These are phyloP conservation scores for Brenthis ino DNA, from an alignment of 2,888 invertebrate genomes.

Conservation along the genomic window DNA sequence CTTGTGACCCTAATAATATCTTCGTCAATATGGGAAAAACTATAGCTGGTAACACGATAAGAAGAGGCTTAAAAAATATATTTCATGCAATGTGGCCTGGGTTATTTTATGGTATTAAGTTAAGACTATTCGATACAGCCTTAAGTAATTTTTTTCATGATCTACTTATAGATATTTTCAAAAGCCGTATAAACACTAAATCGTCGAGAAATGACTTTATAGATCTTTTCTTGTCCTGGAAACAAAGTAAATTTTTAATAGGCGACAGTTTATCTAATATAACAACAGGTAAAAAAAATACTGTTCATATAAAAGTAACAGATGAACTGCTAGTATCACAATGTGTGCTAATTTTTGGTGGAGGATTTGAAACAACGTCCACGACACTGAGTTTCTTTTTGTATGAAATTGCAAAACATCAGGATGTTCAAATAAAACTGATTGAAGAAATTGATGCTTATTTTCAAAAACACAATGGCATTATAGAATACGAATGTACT, in stretches of 20 bases:
- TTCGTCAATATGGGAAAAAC: constrained; percentile 49
- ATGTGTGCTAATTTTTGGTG: constrained; percentile 71
- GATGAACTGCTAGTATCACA: constrained; percentile 76
- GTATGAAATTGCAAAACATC: constrained; percentile 55
- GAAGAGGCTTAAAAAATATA: constrained; percentile 46
- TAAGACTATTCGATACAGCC: constrained; percentile 45
- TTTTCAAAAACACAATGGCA: constrained; percentile 42
- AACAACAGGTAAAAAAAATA: constrained; percentile 45
- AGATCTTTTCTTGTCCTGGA: constrained; percentile 52
- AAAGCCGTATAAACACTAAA: constrained; percentile 48
- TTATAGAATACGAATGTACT: constrained; percentile 52
- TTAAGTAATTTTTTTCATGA: constrained; percentile 49
- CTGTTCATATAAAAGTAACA: constrained; percentile 51
- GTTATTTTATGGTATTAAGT: constrained; percentile 54
- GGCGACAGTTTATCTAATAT: constrained; percentile 54
- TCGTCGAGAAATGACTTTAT: constrained; percentile 55
- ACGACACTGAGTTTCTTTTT: constrained; percentile 49
- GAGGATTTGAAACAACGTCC: constrained; percentile 60
- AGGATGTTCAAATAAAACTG: constrained; percentile 43
- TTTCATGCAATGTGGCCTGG: constrained; percentile 54
- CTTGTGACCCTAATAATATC: constrained; percentile 44
- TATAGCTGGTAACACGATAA: constrained; percentile 48
- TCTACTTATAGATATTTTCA: constrained; percentile 49
- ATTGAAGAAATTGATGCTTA: constrained; percentile 52
- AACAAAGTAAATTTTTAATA: constrained; percentile 46